Evolutionary conservation across 2,888 invertebrate species (phyloP).

Genomic region (Hyposoter dolosus): DNA sequence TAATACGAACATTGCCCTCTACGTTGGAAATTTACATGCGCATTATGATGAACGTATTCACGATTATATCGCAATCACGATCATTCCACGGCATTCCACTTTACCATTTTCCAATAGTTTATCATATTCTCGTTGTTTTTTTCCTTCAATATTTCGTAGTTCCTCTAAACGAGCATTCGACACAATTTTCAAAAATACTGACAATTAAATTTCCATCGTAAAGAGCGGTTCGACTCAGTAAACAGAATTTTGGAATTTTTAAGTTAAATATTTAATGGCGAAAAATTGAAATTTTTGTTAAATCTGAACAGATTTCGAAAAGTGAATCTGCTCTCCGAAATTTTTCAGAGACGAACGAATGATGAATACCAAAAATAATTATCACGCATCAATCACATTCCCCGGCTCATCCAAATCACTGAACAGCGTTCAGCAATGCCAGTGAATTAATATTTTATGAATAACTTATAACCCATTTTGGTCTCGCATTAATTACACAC

Average conservation of each 20-base stretch:
- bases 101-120: neutral
- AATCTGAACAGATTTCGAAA: neutral
- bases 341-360: neutral
- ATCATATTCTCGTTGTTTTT: neutral
- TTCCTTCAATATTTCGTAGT: neutral
- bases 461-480: slow-evolving; percentile 41
- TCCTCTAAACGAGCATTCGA: neutral
- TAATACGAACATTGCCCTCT: neutral
- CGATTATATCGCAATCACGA: slow-evolving; percentile 5
- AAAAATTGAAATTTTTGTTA: neutral
- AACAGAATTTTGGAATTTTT: no score
- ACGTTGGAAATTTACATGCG: neutral
- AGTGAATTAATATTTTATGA: slow-evolving; percentile 31
- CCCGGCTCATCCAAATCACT: neutral
- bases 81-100: neutral
- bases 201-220: no score
- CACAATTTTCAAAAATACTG: neutral
- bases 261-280: neutral
- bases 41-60: slow-evolving; percentile 20
- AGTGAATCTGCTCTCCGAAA: neutral
- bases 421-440: slow-evolving; percentile 1
- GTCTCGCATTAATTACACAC: slow-evolving; percentile 48
- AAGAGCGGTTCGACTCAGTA: no score
- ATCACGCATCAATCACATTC: neutral
- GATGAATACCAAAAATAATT: neutral